Conservation (phyloP, 2,113 vertebrate species). For the Meriones unguiculatus region DNA sequence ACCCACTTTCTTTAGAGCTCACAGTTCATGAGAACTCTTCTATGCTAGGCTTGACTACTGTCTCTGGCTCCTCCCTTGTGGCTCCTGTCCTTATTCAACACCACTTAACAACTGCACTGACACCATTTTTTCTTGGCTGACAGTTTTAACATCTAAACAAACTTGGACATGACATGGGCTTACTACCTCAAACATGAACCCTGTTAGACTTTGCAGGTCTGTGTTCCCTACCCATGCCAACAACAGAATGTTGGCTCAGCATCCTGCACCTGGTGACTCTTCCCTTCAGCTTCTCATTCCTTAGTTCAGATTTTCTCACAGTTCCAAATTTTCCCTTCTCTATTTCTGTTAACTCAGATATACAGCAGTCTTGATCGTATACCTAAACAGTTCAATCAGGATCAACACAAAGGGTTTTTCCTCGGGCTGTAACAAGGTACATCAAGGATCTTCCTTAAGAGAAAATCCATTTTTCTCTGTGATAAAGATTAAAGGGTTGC, state of each 20-base stretch:
- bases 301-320: background rate
- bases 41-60: too few species aligned
- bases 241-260: too few species aligned
- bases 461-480: background rate
- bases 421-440: background rate
- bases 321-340: background rate
- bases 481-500: background rate
- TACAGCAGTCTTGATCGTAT: background rate
- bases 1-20: background rate
- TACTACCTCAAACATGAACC: background rate
- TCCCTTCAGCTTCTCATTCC: background rate
- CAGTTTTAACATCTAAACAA: background rate
- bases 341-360: background rate
- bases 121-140: background rate
- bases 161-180: background rate
- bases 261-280: fast-evolving
- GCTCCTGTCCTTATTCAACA: background rate
- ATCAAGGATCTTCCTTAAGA: background rate
- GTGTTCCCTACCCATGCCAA: too few species aligned
- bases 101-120: background rate
- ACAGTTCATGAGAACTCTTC: background rate
- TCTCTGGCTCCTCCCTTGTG: background rate
- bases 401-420: background rate
- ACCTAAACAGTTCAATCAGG: background rate
- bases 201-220: background rate